A percentile compares a stretch with the other conserved stretches of the same genome.
Evolutionary conservation across 2,888 invertebrate genomes (phyloP).

Genomic region (Apamea anceps): DNA sequence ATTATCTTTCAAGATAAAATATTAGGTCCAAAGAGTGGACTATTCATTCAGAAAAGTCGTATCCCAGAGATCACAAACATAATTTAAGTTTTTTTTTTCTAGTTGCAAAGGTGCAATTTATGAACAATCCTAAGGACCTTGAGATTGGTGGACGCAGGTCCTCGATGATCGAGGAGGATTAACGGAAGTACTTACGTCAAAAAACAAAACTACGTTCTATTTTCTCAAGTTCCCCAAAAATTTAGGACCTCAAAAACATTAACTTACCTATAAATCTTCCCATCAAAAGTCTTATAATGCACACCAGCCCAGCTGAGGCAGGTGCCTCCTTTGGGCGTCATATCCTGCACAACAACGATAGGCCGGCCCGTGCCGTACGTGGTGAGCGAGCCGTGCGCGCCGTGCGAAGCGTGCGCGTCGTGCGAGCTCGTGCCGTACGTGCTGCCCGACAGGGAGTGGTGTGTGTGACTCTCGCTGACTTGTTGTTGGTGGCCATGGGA

Average conservation of each 20-base stretch:
- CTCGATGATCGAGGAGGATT: background rate
- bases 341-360: constrained; percentile 79
- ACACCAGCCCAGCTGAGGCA: constrained; percentile 95
- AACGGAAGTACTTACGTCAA: background rate
- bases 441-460: constrained; percentile 41
- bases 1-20: background rate
- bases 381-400: constrained; percentile 16
- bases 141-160: no score
- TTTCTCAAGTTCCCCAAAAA: background rate
- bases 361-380: constrained; percentile 55
- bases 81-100: background rate
- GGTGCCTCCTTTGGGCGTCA: constrained; percentile 91
- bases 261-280: constrained; percentile 92
- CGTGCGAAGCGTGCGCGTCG: background rate
- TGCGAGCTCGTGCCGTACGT: constrained; percentile 41
- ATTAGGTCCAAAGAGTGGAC: background rate
- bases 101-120: background rate
- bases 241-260: background rate
- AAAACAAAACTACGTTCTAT: background rate
- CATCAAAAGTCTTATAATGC: constrained; percentile 96
- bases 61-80: background rate
- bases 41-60: background rate
- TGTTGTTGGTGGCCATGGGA: constrained; percentile 50
- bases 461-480: constrained; percentile 51
- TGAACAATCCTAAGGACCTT: background rate